These are phyloP conservation scores for Acanthurus tractus DNA, from an alignment of 2,797 vertebrate species.

Conservation along the genomic window DNA sequence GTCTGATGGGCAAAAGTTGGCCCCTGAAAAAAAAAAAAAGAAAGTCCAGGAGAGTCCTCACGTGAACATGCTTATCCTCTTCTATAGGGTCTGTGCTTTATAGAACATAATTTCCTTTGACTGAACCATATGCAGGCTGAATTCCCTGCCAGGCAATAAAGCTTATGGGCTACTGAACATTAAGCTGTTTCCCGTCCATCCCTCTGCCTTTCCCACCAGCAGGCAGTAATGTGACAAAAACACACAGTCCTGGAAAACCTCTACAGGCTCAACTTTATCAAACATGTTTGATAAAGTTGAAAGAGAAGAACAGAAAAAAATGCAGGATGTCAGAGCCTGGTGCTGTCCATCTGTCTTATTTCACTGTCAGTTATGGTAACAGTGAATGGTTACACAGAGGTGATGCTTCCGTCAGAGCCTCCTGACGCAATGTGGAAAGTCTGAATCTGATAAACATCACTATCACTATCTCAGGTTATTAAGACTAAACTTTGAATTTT, in stretches of 20 bases:
- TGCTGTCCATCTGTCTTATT: constrained; percentile 30
- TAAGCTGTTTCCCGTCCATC: constrained; percentile 71
- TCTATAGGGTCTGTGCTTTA: constrained; percentile 40
- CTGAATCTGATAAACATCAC: constrained; percentile 12
- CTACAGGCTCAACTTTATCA: constrained; percentile 33
- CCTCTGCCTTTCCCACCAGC: constrained; percentile 58
- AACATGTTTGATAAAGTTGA: constrained; percentile 50
- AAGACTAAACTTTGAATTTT: constrained; percentile 4
- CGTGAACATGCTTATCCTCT: constrained; percentile 61
- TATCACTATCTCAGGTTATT: constrained; percentile 7
- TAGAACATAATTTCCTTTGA: constrained; percentile 43
- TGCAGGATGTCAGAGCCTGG: constrained; percentile 7
- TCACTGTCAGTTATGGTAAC: constrained; percentile 16
- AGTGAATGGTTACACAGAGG: background rate
- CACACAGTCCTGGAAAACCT: constrained; percentile 47
- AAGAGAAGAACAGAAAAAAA: constrained; percentile 13
- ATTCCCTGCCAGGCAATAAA: constrained; percentile 65
- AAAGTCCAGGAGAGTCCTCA: constrained; percentile 20
- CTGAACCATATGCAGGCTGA: constrained; percentile 30
- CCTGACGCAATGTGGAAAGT: constrained; percentile 49
- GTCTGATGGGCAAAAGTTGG: constrained; percentile 18
- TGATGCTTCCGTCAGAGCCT: constrained; percentile 12
- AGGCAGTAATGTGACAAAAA: constrained; percentile 63
- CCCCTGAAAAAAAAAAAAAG: constrained; percentile 27
- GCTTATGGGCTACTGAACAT: constrained; percentile 72